Conservation (phyloP, 2,888 invertebrate species). For the Troides oblongomaculatus region DNA sequence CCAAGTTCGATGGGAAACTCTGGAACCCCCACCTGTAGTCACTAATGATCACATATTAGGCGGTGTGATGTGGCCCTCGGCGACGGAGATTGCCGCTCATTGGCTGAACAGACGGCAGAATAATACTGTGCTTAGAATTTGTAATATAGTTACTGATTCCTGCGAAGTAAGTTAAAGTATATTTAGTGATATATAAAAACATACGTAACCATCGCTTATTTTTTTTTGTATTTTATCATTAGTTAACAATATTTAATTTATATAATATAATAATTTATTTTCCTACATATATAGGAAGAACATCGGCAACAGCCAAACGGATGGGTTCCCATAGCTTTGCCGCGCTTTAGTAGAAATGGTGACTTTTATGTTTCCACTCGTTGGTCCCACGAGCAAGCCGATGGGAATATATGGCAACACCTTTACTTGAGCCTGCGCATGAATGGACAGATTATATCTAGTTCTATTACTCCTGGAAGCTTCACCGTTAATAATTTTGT, state of each 20-base stretch:
- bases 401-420: conserved; percentile 76
- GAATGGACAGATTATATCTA: conserved; percentile 52
- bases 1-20: conserved; percentile 44
- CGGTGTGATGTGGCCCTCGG: conserved; percentile 86
- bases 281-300: conserved; percentile 55
- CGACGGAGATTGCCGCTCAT: conserved; percentile 83
- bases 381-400: conserved; percentile 61
- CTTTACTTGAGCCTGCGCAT: conserved; percentile 58
- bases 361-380: conserved; percentile 66
- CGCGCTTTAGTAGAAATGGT: conserved; percentile 73
- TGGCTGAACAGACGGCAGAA: conserved; percentile 95
- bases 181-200: too few species aligned
- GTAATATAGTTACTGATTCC: conserved; percentile 57
- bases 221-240: too few species aligned
- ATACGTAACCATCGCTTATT: too few species aligned
- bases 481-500: conserved; percentile 81
- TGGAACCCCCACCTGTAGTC: conserved; percentile 73
- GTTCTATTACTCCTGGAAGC: conserved; percentile 76
- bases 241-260: not conserved
- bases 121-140: conserved; percentile 81
- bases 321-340: conserved; percentile 84
- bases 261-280: not conserved
- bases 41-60: conserved; percentile 83
- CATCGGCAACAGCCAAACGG: conserved; percentile 81
- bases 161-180: conserved; percentile 51